phyloP scores from a whole-genome alignment of 2,113 vertebrate genomes.

The Cryptomyrus ogoouensis region DNA sequence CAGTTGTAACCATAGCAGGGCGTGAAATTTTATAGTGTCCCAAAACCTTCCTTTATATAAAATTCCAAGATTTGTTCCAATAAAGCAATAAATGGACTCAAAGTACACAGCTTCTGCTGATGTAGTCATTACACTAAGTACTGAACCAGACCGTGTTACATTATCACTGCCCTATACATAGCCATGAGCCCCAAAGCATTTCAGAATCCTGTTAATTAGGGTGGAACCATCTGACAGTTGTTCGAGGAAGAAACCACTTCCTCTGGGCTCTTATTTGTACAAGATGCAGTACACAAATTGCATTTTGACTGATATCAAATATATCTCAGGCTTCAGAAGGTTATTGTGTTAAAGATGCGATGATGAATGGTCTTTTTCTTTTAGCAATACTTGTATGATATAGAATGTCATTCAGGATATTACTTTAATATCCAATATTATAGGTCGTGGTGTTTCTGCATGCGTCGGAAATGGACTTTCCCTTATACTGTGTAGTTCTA shows the following conservation, averaged over 20 bases:
- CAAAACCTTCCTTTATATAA: background rate
- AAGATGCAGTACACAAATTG: background rate
- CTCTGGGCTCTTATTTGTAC: background rate
- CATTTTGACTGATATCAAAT: background rate
- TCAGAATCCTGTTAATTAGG: background rate
- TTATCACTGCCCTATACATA: background rate
- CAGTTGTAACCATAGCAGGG: background rate
- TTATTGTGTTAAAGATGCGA: background rate
- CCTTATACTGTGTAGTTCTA: background rate
- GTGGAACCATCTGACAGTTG: background rate
- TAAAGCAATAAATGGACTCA: background rate
- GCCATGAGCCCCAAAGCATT: background rate
- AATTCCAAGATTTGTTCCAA: background rate
- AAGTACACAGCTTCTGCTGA: background rate
- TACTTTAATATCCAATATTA: background rate
- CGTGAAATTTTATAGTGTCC: background rate
- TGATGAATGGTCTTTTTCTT: background rate
- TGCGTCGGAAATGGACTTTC: background rate
- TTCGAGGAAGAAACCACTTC: background rate
- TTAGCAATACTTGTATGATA: background rate
- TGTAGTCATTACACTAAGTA: background rate
- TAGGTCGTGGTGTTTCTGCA: background rate
- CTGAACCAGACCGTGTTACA: background rate
- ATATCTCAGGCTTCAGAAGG: background rate
- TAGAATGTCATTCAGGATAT: background rate